Evolutionary conservation across 2,888 invertebrate genomes (phyloP).

Genomic region (Selenia dentaria): DNA sequence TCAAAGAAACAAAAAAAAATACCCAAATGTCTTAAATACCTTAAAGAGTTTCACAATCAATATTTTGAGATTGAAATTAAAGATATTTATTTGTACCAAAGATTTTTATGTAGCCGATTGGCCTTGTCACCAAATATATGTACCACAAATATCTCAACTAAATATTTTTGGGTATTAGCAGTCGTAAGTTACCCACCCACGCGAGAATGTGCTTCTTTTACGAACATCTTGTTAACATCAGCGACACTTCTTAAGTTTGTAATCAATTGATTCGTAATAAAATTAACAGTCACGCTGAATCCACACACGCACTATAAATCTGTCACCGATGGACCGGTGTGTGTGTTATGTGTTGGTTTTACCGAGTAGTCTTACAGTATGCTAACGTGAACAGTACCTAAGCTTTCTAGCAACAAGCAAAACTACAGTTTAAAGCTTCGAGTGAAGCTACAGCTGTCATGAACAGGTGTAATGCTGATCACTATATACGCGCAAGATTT

Average conservation of each 20-base stretch:
- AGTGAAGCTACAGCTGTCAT: too few relatives aligned
- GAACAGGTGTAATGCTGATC: too few relatives aligned
- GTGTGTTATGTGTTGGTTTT: conserved; percentile 53
- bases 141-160: background rate
- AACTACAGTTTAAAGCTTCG: too few relatives aligned
- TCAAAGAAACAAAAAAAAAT: too few relatives aligned
- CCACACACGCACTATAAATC: conserved; percentile 54
- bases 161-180: background rate
- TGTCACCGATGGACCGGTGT: conserved; percentile 50
- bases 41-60: too few relatives aligned
- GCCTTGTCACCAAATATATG: too few relatives aligned
- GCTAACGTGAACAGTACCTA: conserved; percentile 1
- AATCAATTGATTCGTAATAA: conserved; percentile 22
- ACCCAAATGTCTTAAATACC: too few relatives aligned
- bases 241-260: conserved; percentile 23
- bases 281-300: conserved; percentile 20
- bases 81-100: too few relatives aligned
- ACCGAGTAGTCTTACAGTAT: conserved; percentile 5
- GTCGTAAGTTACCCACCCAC: conserved; percentile 14
- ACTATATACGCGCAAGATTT: too few relatives aligned
- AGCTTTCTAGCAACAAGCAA: too few relatives aligned
- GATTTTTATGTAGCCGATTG: too few relatives aligned
- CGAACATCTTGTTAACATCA: conserved; percentile 28
- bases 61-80: too few relatives aligned
- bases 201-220: conserved; percentile 3